Percentiles rank a stretch among this genome's conserved stretches.
Conservation (phyloP, 2,113 vertebrate species). For the Apodemus speciosus region DNA sequence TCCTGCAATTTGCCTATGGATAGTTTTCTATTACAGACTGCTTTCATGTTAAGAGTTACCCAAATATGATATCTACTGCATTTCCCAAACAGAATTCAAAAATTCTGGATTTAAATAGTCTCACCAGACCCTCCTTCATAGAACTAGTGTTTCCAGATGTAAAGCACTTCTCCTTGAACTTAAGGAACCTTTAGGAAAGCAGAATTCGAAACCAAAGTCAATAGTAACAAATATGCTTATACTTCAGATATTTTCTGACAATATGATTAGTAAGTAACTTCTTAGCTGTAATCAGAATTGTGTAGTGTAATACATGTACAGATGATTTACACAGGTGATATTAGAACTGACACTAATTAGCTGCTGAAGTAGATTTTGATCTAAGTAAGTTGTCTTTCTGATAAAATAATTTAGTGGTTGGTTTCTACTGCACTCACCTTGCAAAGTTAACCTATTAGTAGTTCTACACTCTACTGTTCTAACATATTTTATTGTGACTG, state of each 20-base stretch:
- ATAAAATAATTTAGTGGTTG: neutral
- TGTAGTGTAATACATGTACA: neutral
- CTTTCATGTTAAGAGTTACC: no score
- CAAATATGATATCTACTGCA: neutral
- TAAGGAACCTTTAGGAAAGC: neutral
- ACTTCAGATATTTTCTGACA: neutral
- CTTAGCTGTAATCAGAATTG: neutral
- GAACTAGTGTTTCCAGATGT: neutral
- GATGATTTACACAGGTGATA: neutral
- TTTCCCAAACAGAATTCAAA: neutral
- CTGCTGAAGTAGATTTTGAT: neutral
- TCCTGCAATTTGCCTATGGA: neutral
- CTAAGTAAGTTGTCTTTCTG: neutral
- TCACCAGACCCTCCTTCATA: no score
- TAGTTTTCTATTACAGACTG: neutral
- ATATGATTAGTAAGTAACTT: neutral
- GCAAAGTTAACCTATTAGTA: neutral
- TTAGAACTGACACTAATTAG: neutral
- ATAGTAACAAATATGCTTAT: neutral
- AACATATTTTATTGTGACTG: neutral
- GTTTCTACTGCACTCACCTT: neutral
- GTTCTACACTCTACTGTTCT: neutral
- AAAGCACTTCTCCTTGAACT: neutral
- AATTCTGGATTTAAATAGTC: neutral
- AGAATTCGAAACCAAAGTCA: neutral